Conservation (phyloP, 2,113 vertebrate genomes). For the Miniopterus natalensis region DNA sequence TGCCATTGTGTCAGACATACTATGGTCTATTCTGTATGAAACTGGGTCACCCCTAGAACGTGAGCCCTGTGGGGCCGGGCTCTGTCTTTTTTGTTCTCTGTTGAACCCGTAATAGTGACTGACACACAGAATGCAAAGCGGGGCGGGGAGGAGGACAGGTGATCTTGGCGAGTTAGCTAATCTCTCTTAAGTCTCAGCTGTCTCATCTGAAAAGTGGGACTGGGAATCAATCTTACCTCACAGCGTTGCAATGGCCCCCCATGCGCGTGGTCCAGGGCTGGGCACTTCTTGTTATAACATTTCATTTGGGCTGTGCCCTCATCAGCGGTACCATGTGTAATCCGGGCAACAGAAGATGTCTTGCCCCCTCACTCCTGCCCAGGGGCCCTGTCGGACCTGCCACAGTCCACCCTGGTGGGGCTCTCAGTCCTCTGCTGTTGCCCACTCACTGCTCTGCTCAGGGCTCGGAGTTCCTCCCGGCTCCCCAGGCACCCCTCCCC, state of each 20-base stretch:
- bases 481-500: neutral
- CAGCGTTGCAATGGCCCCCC: neutral
- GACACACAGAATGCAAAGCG: neutral
- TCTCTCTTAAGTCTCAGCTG: neutral
- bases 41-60: rapidly evolving
- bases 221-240: neutral
- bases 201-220: neutral
- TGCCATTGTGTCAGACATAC: rapidly evolving
- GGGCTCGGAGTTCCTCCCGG: neutral
- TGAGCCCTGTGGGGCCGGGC: rapidly evolving
- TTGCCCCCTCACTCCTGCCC: too few relatives aligned
- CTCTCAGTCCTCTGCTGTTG: neutral
- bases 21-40: neutral
- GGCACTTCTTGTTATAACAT: neutral
- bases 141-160: neutral
- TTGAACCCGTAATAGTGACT: neutral
- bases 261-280: too few relatives aligned
- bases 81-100: neutral
- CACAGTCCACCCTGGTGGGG: neutral
- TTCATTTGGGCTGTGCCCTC: neutral
- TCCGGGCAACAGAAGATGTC: neutral
- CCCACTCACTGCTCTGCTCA: neutral
- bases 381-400: neutral
- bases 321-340: rapidly evolving
- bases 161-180: neutral